Evolutionary conservation across 2,888 invertebrate species (phyloP), one percentile per base, ranked within the genome.

Genomic region (Lymantria dispar): DNA sequence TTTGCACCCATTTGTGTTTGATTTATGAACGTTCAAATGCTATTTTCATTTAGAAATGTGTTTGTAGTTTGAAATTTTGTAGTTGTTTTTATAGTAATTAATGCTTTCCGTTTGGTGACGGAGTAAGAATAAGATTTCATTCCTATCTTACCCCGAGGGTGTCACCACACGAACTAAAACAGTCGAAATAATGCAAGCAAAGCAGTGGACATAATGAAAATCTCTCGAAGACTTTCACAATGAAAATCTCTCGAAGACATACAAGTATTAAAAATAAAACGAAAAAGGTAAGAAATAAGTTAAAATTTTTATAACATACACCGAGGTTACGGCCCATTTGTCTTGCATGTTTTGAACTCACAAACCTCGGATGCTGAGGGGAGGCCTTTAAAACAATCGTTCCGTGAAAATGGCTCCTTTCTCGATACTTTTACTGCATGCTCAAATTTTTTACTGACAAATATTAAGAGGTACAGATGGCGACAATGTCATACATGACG

Each of bases 21-120:
- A 55, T 50, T 52, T 54, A 54, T 48, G 41, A 14, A 15, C 39
- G n/a, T 30, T 10, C 8, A 12, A 38, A 38, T 38, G n/a, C 33
- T 33, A 43, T 48, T 39, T 30, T n/a, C 12, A 30, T 15, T 36
- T 37, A n/a, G 37, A 47, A 44, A 44, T 31, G 13, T 40, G 9
- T 12, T 15, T 22, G 40, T 33, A 29, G 33, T 1, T 33, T 33
- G 33, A 10, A 33, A 33, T 33, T 30, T 30, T 30, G n/a, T 7
- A 30, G 5, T 30, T 30, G 30, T 8, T 30, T 30, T 30, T 30
- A 30, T 30, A 7, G 5, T 30, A 5, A 7, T 30, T 30, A 30
- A 8, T 8, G 5, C 5, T 30, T 30, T 7, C 30, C 8, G 8
- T 30, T 30, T 30, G 30, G 8, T 30, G 30, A 8, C 8, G 7